A percentile compares a stretch with the other conserved stretches of the same genome.
phyloP scores from a whole-genome alignment of 2,888 invertebrate species.

The Brassicogethes aeneus region DNA sequence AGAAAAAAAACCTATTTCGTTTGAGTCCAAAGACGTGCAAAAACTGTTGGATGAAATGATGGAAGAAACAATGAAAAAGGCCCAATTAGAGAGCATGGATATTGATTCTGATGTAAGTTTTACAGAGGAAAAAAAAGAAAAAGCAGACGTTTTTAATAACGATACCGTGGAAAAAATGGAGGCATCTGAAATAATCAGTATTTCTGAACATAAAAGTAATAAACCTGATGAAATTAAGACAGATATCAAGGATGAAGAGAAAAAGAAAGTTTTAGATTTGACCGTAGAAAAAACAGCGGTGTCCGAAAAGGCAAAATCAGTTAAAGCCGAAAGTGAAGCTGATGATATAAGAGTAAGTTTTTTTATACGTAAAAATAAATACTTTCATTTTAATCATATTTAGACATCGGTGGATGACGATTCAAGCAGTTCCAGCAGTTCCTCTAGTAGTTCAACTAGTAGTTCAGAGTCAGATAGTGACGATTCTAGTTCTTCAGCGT shows the following conservation, averaged over 20 bases:
- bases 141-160: constrained; percentile 11
- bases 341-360: constrained; percentile 24
- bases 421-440: constrained; percentile 44
- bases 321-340: constrained; percentile 20
- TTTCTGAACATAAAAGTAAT: constrained; percentile 4
- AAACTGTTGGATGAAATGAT: constrained; percentile 40
- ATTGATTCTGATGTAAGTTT: constrained; percentile 32
- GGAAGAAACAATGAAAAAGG: constrained; percentile 40
- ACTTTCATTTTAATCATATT: constrained; percentile 11
- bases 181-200: neutral
- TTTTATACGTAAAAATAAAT: neutral
- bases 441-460: constrained; percentile 41
- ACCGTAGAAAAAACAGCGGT: too few relatives aligned
- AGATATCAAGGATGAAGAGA: neutral
- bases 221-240: constrained; percentile 6
- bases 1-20: neutral
- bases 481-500: constrained; percentile 37
- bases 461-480: constrained; percentile 47
- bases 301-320: constrained; percentile 12
- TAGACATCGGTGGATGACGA: constrained; percentile 19
- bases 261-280: too few relatives aligned
- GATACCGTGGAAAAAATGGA: constrained; percentile 12
- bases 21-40: constrained; percentile 6
- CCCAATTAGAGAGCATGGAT: constrained; percentile 22
- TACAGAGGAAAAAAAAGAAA: constrained; percentile 22